Base-by-base conservation (phyloP, 2,888 invertebrate species). In the Deilephila porcellus region DNA sequence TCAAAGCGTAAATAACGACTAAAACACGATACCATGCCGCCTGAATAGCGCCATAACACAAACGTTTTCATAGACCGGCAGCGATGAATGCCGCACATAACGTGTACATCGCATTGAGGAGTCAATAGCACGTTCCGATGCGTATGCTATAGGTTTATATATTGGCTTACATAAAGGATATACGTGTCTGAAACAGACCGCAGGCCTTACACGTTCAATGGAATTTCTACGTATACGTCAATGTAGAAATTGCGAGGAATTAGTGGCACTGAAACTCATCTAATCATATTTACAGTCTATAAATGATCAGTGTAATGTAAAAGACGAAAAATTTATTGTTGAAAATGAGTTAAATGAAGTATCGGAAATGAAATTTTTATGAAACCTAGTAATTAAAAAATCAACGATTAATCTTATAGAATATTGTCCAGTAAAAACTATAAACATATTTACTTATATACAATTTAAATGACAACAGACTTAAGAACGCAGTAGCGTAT, bases 131-230 rank as follows among this genome's bases (percentile, higher is more conserved):
- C 63, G 14, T 67, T 45, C 67, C 17, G 25, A 25, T 45, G 52
- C 52, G 52, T 52, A 17, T 67, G 25, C 20, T 45, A 25, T 45
- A 67, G 64, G 45, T 67, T 67, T 67, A 67, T 45, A 67, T 67
- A 67, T 45, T 5, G 45, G 20, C 45, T 20, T 67, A 67, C 25
- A 25, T 67, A 67, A 67, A 52, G 67, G 52, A 52, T 52, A 45
- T 67, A 52, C 52, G 52, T 67, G 67, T 67, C 67, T 52, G 25
- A 11, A 52, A 25, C 67, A 67, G 25, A 67, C 67, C 67, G 25
- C 67, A 67, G 67, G 52, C 20, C 25, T 67, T 52, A 25, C 67
- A 67, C 45, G 67, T 52, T 52, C 52, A 52, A 67, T 67, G 67
- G 67, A 52, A 52, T 67, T 67, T 20, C 67, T 6, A 29, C 20